Evolutionary conservation across 2,113 vertebrate genomes (phyloP), one percentile per base, ranked within the genome.

Genomic region (Pangasianodon hypophthalmus): DNA sequence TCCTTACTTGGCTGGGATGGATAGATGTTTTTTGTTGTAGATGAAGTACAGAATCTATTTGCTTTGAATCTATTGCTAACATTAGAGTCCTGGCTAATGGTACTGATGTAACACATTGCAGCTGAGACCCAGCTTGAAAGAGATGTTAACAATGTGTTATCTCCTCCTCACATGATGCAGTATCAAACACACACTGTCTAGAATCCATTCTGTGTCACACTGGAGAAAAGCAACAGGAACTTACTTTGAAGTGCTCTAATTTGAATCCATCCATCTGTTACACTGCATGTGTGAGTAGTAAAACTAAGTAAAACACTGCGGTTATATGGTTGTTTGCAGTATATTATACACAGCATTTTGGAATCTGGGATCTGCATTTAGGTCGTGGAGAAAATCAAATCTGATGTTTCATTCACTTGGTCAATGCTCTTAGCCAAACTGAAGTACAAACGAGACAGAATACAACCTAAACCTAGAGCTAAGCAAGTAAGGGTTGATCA

Each of bases 81-180:
- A 91, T 46, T 82, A 71, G 84, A 50, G 85, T 88, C 92, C 77
- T 92, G 91, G 86, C 90, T 92, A 92, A 92, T 92, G 62, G 67
- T 89, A 93, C 83, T 93, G 93, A 92, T 92, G 14, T 92, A 84
- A 41, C 3, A 19, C 29, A 85, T 32, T 54, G 92, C 92, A 94
- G 91, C 93, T 93, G 92, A 80, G 81, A 80, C 86, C 91, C 89
- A 93, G 62, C 91, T 92, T 93, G 50, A 48, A 87, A 87, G 11
- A 64, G 64, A 86, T 21, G 37, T 64, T 85, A 64, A 19, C 89
- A 88, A 37, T 32, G n/a, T 69, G 87, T 88, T 84, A 92, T 62
- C 52, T 60, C 52, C 89, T 90, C 89, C 24, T n/a, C 88, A 86
- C 85, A 87, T 87, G 90, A 90, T 84, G 90, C 80, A 85, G 64